Base-by-base conservation (phyloP, 37 sponge, comb jelly and placozoan species). In the Lycopodina hypogea region DNA sequence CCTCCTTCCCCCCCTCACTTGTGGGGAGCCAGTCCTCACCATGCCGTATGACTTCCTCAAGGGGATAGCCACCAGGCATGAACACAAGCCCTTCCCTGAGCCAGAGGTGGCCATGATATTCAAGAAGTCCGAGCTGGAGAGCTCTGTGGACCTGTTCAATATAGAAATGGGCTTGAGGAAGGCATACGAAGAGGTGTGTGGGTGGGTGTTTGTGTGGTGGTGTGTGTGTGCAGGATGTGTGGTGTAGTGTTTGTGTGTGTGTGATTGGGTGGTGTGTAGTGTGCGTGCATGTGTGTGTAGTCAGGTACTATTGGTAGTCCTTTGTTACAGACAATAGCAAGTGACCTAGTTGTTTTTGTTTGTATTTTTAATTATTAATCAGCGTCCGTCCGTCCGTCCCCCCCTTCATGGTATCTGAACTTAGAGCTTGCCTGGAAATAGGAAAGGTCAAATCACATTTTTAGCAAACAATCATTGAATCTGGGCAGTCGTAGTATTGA, bases 101-200 rank as follows among this genome's bases (percentile, higher is more conserved):
- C 91, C 91, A 3, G 95, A 94, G 41, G 91, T 94, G 18, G 84
- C 85, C 32, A 90, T 90, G 91, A 90, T 94, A 11, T 94, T 90
- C 68, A 83, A 75, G 73, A 84, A 74, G 32, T 72, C 87, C 19
- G 85, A 84, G 30, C 73, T 42, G 65, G 86, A 84, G 48, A 84
- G 57, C 22, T 35, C 89, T 1, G 70, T 88, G 51, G 86, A 92
- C 30, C 71, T 92, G 42, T 66, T 76, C 57, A 82, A 92, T 50
- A 88, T 92, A 0, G 93, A 92, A 33, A 55, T 76, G 42, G 77
- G 60, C 11, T 70, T 92, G 24, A 76, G 81, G 42, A 81, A 45
- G 22, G 81, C 78, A 30, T 57, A 89, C 30, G 63, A 88, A 73
- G 81, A 87, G 78, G 93, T 88, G 74, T 45, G 40, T 77, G 34